A percentile compares a stretch with the other conserved stretches of the same genome.
Conservation (phyloP, 2,888 invertebrate genomes). For the Mesorhabditis spiculigera region DNA sequence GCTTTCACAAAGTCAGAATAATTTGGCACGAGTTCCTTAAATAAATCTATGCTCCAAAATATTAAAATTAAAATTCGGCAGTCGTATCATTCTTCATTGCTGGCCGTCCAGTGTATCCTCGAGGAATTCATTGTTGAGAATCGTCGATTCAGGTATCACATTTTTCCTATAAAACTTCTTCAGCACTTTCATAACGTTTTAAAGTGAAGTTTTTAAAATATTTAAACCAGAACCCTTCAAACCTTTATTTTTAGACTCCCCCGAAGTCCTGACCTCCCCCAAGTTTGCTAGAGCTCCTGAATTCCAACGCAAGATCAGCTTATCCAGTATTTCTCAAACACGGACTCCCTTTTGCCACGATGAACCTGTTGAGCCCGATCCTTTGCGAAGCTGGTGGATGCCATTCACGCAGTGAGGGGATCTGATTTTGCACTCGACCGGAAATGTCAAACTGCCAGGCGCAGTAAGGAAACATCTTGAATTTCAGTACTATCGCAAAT, state of each 20-base stretch:
- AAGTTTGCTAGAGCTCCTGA: no score
- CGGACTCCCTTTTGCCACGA: constrained; percentile 10
- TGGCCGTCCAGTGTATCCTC: constrained; percentile 81
- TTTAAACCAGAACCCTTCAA: no score
- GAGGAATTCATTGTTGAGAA: constrained; percentile 74
- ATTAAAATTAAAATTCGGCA: no score
- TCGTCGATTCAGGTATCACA: constrained; percentile 16
- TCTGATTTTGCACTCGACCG: constrained; percentile 10
- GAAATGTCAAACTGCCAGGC: constrained; percentile 6
- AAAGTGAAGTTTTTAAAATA: no score
- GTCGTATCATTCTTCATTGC: constrained; percentile 85
- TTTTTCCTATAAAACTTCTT: not conserved
- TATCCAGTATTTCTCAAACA: constrained; percentile 11
- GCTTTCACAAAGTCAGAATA: no score
- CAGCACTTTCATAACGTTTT: no score
- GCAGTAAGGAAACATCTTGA: not conserved
- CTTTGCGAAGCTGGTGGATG: constrained; percentile 16
- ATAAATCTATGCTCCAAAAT: no score
- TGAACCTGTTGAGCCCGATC: not conserved
- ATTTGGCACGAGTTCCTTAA: no score
- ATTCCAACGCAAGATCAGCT: no score
- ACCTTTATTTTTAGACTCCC: not conserved
- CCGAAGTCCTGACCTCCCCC: constrained; percentile 9
- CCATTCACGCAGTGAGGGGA: constrained; percentile 15
- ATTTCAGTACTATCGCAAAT: no score